Conservation (phyloP, 2,797 vertebrate genomes). For the Sarcophilus harrisii region DNA sequence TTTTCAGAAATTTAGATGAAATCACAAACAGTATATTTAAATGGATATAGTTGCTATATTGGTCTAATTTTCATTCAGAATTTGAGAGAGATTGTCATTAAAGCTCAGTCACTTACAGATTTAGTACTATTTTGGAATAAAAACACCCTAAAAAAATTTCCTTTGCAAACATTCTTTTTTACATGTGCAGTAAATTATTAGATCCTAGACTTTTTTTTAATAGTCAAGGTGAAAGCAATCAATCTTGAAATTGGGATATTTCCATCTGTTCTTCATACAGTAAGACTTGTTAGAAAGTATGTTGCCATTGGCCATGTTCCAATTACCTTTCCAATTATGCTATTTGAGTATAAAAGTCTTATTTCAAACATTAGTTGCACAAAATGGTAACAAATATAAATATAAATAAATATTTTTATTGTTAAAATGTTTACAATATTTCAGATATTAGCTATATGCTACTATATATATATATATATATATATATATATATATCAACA, state of each 20-base stretch:
- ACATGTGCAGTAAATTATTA: neutral
- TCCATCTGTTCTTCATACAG: conserved; percentile 64
- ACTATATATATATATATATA: too few species aligned
- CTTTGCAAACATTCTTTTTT: neutral
- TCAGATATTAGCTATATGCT: neutral
- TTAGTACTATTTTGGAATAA: neutral
- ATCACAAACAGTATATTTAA: neutral
- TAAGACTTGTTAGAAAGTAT: conserved; percentile 42
- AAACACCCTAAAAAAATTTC: neutral
- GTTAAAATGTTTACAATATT: neutral
- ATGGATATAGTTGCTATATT: neutral
- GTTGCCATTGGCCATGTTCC: conserved; percentile 65
- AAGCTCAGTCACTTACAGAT: too few species aligned
- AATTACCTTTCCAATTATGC: conserved; percentile 19
- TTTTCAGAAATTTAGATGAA: neutral
- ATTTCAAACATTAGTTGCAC: neutral
- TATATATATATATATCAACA: too few species aligned
- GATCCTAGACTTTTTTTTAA: neutral
- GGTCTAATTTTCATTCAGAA: too few species aligned
- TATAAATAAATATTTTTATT: neutral
- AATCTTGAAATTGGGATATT: conserved; percentile 46
- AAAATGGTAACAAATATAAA: neutral
- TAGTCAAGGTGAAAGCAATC: conserved; percentile 56
- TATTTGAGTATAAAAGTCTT: neutral
- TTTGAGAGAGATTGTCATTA: too few species aligned